Conservation (phyloP, 2,797 vertebrate genomes). For the Phalloptychus januarius region DNA sequence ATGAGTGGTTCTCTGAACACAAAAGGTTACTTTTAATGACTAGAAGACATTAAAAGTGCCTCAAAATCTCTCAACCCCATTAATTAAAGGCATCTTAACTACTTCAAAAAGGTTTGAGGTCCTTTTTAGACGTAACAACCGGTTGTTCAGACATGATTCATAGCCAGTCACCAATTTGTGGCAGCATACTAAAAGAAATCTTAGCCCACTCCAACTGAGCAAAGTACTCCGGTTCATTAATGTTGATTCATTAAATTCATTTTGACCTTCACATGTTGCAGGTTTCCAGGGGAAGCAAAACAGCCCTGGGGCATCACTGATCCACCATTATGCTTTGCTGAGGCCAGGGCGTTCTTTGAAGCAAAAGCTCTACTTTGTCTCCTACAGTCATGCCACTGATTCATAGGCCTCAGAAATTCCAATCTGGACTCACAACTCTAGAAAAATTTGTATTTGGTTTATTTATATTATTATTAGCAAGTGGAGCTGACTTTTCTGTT, state of each 20-base stretch:
- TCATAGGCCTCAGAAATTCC: background rate
- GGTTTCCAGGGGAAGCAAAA: background rate
- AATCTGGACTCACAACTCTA: background rate
- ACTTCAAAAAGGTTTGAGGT: background rate
- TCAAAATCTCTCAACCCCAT: background rate
- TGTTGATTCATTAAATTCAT: background rate
- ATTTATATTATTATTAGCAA: background rate
- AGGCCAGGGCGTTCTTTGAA: background rate
- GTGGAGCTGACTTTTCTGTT: background rate
- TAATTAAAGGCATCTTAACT: background rate
- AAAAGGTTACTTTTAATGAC: background rate
- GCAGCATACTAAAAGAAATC: background rate
- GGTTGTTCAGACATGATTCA: background rate
- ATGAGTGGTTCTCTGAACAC: background rate
- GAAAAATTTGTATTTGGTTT: background rate
- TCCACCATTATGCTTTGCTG: background rate
- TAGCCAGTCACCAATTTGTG: background rate
- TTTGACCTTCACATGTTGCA: background rate
- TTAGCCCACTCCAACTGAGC: background rate
- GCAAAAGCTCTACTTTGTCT: background rate
- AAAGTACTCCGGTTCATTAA: background rate
- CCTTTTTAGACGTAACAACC: background rate
- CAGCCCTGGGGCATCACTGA: background rate
- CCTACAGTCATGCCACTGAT: background rate
- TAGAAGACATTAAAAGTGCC: background rate